These are phyloP conservation scores for Lota lota DNA, from an alignment of 2,113 vertebrate genomes.

Conservation along the genomic window DNA sequence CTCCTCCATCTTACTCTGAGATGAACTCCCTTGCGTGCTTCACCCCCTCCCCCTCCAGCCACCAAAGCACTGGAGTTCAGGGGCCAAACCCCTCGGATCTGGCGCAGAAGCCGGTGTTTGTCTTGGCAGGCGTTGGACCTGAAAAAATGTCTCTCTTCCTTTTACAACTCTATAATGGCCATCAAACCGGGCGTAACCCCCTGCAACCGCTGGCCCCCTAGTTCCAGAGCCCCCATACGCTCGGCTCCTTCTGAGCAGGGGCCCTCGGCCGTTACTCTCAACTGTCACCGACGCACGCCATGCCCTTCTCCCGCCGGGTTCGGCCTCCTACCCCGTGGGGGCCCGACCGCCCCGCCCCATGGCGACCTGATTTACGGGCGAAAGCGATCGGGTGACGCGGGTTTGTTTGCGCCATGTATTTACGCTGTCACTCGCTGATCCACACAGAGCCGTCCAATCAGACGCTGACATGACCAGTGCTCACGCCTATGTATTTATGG, in stretches of 20 bases:
- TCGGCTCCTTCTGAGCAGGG: constrained; percentile 2
- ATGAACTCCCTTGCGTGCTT: constrained; percentile 25
- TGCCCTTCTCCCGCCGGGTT: constrained; percentile 44
- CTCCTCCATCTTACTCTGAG: constrained; percentile 30
- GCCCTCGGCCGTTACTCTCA: constrained; percentile 39
- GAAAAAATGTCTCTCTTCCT: constrained; percentile 10
- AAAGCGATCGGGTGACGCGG: constrained; percentile 52
- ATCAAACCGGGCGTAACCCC: constrained; percentile 6
- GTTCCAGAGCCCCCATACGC: constrained; percentile 23
- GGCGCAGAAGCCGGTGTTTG: constrained; percentile 42
- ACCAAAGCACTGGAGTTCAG: too few relatives aligned
- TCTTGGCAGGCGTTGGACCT: constrained; percentile 26
- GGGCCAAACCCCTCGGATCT: constrained; percentile 35
- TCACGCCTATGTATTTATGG: constrained; percentile 68
- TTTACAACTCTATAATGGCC: constrained; percentile 1
- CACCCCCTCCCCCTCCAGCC: neutral
- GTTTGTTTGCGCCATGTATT: constrained; percentile 66
- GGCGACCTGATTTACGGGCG: constrained; percentile 47
- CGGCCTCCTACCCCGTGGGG: constrained; percentile 41
- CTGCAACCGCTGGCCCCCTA: constrained; percentile 9
- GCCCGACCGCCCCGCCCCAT: constrained; percentile 33
- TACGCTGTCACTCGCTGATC: constrained; percentile 62
- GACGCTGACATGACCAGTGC: constrained; percentile 39
- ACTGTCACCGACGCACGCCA: constrained; percentile 51
- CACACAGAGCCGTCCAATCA: constrained; percentile 36